A percentile compares a stretch with the other conserved stretches of the same genome.
Conservation (phyloP, 2,113 vertebrate species). For the Eonycteris spelaea region DNA sequence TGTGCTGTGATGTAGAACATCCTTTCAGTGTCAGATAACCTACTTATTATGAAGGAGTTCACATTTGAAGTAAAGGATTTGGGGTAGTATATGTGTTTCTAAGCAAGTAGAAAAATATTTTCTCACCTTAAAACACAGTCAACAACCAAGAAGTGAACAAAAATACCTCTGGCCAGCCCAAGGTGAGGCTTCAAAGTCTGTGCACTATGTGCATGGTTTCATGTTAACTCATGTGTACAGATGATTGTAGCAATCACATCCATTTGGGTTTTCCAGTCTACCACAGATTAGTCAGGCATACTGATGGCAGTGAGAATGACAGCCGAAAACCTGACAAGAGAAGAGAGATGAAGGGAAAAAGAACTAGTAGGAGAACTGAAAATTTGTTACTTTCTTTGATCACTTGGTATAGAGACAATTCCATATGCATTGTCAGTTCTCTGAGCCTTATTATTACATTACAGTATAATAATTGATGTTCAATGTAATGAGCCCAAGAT, state of each 20-base stretch:
- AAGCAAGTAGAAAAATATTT: not conserved
- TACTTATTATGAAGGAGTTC: not conserved
- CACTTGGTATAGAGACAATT: not conserved
- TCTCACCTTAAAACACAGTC: not conserved
- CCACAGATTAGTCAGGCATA: not conserved
- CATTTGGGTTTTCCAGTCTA: not conserved
- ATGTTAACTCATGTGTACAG: not conserved
- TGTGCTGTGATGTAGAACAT: not conserved
- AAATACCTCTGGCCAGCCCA: not conserved
- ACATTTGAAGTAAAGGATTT: not conserved
- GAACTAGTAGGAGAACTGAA: not conserved
- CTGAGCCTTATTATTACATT: not conserved
- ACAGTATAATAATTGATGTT: not conserved
- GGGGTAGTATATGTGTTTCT: not conserved
- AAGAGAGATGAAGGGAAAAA: not conserved
- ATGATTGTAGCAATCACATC: not conserved
- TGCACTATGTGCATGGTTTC: not conserved
- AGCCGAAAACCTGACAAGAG: not conserved
- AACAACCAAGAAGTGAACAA: not conserved
- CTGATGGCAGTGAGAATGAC: not conserved
- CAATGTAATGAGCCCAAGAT: not conserved
- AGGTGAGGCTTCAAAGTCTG: not conserved
- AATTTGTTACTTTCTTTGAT: not conserved
- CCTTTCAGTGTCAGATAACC: not conserved
- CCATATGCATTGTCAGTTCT: not conserved